Percentiles rank a stretch among this genome's conserved stretches.
phyloP scores from a whole-genome alignment of 30 jellyfish, hydroid and myxozoan genomes.

The Hydra vulgaris region DNA sequence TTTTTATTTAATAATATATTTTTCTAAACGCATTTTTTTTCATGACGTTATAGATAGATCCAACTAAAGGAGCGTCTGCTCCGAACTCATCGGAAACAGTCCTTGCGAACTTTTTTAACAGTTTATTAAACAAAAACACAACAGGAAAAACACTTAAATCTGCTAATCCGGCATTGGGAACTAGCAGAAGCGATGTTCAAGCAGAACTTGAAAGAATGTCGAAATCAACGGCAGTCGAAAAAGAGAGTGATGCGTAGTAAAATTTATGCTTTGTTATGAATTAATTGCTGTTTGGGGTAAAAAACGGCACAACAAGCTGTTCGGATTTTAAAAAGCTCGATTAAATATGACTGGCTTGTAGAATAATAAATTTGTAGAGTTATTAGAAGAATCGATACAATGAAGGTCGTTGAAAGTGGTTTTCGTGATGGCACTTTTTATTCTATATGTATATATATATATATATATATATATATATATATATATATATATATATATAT shows the following conservation, averaged over 20 bases:
- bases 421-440: no score
- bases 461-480: no score
- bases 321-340: not conserved
- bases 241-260: slow-evolving; percentile 13
- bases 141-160: slow-evolving; percentile 53
- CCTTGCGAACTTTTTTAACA: slow-evolving; percentile 93
- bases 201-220: slow-evolving; percentile 95
- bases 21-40: no score
- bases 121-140: slow-evolving; percentile 74
- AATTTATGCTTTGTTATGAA: not conserved
- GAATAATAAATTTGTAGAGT: not conserved
- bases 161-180: slow-evolving; percentile 43
- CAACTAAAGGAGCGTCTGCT: slow-evolving; percentile 76
- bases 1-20: no score
- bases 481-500: no score
- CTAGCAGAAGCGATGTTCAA: slow-evolving; percentile 85
- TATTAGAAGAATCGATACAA: no score
- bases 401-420: no score
- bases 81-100: slow-evolving; percentile 83
- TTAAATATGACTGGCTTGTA: not conserved
- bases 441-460: no score
- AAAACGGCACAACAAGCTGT: not conserved
- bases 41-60: slow-evolving; percentile 51
- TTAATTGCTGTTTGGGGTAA: not conserved
- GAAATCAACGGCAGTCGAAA: slow-evolving; percentile 12